Percentiles rank a stretch among this genome's conserved stretches.
Conservation (phyloP, 2,888 invertebrate genomes). For the Erynnis tages region DNA sequence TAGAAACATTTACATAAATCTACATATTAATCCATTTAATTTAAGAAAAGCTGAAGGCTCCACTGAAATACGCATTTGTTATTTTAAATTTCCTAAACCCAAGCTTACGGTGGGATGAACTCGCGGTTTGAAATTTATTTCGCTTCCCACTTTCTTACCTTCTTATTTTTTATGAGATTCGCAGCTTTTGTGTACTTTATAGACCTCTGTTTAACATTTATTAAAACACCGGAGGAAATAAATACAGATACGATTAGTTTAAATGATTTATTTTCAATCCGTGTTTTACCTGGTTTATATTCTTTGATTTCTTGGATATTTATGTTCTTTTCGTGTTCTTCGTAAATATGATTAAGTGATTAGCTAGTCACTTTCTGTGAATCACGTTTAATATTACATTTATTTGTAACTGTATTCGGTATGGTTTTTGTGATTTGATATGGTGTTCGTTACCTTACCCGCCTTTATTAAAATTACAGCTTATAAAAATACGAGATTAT, state of each 20-base stretch:
- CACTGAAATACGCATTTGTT: not conserved
- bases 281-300: not conserved
- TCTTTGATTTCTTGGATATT: not conserved
- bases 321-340: no score
- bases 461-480: no score
- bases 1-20: not conserved
- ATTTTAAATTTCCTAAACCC: conserved; percentile 1
- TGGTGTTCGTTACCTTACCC: no score
- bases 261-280: not conserved
- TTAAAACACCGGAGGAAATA: conserved; percentile 8
- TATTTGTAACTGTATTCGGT: no score
- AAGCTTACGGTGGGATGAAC: conserved; percentile 2
- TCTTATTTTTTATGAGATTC: conserved; percentile 17
- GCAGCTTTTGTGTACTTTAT: conserved; percentile 11
- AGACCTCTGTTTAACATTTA: conserved; percentile 19
- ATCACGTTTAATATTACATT: no score
- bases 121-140: conserved; percentile 6
- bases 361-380: no score
- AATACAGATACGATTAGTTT: conserved; percentile 7
- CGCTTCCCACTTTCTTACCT: conserved; percentile 7
- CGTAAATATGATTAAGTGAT: no score
- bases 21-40: not conserved
- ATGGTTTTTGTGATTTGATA: no score
- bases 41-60: not conserved
- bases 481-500: no score